These are phyloP conservation scores for Brachypalpus laphriformis DNA, from an alignment of 2,888 invertebrate species.

Conservation along the genomic window DNA sequence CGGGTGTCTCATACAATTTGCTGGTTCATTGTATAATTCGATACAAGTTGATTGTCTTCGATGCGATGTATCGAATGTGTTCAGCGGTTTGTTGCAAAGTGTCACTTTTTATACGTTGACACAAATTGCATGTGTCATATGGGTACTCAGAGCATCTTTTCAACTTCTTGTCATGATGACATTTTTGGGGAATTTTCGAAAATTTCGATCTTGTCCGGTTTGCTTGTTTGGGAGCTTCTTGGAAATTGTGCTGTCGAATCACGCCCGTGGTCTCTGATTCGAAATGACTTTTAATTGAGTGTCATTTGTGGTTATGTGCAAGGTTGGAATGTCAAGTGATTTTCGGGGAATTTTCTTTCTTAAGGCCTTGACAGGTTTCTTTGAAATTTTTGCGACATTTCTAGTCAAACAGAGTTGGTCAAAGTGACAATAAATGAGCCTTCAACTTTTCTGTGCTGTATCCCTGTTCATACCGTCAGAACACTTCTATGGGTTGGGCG, in stretches of 20 bases:
- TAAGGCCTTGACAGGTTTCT: neutral
- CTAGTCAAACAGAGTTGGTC: too few relatives aligned
- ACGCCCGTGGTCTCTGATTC: neutral
- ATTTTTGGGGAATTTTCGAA: conserved; percentile 7
- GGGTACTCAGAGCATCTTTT: neutral
- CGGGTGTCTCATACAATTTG: conserved; percentile 37
- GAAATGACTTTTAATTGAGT: neutral
- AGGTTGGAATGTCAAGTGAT: neutral
- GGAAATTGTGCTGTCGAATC: neutral
- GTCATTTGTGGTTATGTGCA: neutral
- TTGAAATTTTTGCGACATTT: neutral
- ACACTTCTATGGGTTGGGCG: too few relatives aligned
- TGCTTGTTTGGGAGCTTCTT: neutral
- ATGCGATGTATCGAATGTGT: neutral
- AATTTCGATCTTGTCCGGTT: neutral
- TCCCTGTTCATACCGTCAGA: too few relatives aligned
- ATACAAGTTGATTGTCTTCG: conserved; percentile 12
- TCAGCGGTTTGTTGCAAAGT: neutral
- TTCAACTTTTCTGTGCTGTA: too few relatives aligned
- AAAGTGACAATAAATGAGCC: too few relatives aligned
- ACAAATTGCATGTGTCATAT: conserved; percentile 12
- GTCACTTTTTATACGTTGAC: conserved; percentile 4
- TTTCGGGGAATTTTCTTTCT: neutral
- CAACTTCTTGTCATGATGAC: neutral
- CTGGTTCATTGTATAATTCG: conserved; percentile 26